phyloP scores from a whole-genome alignment of 1,140 invertebrate genomes.

The Bemisia tabaci region DNA sequence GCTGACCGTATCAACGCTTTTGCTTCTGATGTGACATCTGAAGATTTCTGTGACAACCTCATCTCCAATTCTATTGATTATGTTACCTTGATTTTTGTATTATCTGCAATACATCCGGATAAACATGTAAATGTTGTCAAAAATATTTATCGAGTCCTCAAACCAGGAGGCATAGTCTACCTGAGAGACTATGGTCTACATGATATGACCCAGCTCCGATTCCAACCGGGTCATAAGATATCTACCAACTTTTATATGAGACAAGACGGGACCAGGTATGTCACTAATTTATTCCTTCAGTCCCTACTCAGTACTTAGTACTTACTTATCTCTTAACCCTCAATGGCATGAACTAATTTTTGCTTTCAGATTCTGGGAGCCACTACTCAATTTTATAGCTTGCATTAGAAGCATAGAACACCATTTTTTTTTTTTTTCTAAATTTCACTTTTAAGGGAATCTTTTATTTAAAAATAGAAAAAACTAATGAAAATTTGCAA shows the following conservation, averaged over 20 bases:
- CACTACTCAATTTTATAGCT: slow-evolving; percentile 3
- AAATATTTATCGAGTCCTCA: slow-evolving; percentile 55
- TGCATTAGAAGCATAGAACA: not conserved
- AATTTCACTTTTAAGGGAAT: too few species aligned
- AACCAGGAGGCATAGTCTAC: slow-evolving; percentile 68
- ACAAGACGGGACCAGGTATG: slow-evolving; percentile 89
- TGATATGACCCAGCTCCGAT: slow-evolving; percentile 92
- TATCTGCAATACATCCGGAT: slow-evolving; percentile 62
- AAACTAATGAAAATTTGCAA: too few species aligned
- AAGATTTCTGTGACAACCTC: slow-evolving; percentile 43
- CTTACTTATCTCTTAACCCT: slow-evolving; percentile 9
- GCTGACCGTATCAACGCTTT: slow-evolving; percentile 55
- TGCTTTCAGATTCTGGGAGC: slow-evolving; percentile 6
- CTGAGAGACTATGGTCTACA: slow-evolving; percentile 97
- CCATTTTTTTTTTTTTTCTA: too few species aligned
- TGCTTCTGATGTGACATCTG: slow-evolving; percentile 50
- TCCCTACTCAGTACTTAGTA: slow-evolving; percentile 7
- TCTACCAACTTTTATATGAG: slow-evolving; percentile 89
- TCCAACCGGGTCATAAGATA: slow-evolving; percentile 85
- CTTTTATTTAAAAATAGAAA: too few species aligned
- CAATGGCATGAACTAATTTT: slow-evolving; percentile 3
- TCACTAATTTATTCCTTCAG: slow-evolving; percentile 13
- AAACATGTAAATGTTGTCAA: slow-evolving; percentile 56
- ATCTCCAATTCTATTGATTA: slow-evolving; percentile 42
- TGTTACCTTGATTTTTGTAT: slow-evolving; percentile 59